Base-by-base conservation (phyloP, 1,140 invertebrate genomes). In the Apis dorsata region DNA sequence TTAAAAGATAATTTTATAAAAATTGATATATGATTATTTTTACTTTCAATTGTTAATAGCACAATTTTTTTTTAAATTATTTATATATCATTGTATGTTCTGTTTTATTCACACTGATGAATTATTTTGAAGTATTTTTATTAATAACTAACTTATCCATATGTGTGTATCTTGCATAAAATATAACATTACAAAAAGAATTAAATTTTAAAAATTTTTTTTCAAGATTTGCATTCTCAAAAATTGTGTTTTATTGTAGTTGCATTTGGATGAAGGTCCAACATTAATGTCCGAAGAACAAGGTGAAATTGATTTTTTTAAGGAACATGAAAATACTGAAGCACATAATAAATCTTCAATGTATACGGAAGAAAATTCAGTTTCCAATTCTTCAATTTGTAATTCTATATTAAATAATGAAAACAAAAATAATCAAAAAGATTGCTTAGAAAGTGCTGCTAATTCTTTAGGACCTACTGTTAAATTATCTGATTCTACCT, bases 221-320 rank as follows among this genome's bases (percentile, higher is more conserved):
- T 1, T 13, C 15, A 66, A 19, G 1, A 34, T 60, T 60, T 53
- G 24, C 62, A 4, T 15, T 65, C 79, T 51, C 72, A 84, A 57
- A 62, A 24, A 2, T 34, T 13, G 1, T 53, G 34, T 78, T 69
- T 84, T 86, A 87, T 90, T 92, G 80, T 90, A 97, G 96, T 90
- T 96, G 68, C 95, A 96, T 90, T 91, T 96, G 92, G 95, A 96
- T 55, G 93, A 95, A 24, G 84, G 92, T 63, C 70, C 89, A 63
- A 94, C 94, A 79, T 92, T 90, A 75, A 92, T 93, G 57, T 51
- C 83, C 7, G 92, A 94, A 83, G 94, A 93, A 82, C 94, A 95
- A 83, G 95, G 96, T 88, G 97, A 98, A 90, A 94, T 96, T 13
- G 97, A 98, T 92, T 98, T 98, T 92, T 98, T 98, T 92, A 95